Conservation (phyloP, 2,113 vertebrate genomes). For the Dromaius novaehollandiae region DNA sequence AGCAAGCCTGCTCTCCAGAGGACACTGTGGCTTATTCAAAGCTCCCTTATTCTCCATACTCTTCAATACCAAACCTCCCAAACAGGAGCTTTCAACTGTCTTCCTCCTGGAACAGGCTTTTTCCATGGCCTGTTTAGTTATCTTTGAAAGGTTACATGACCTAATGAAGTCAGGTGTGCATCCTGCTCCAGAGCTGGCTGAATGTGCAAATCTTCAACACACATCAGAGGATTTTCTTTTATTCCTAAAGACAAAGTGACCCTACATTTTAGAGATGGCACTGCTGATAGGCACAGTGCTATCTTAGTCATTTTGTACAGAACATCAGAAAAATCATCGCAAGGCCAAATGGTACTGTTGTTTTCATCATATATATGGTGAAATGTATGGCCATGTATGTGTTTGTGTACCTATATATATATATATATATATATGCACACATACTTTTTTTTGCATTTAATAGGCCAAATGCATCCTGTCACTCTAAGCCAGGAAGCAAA, state of each 20-base stretch:
- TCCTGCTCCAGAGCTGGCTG: background rate
- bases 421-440: too few relatives aligned
- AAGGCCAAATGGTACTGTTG: background rate
- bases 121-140: background rate
- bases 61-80: background rate
- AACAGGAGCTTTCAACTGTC: background rate
- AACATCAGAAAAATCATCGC: background rate
- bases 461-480: background rate
- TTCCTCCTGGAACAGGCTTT: background rate
- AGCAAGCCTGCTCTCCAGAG: background rate
- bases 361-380: background rate
- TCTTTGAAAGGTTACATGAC: background rate
- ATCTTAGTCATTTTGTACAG: background rate
- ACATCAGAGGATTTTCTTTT: background rate
- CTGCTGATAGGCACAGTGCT: background rate
- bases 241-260: background rate
- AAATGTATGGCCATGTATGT: background rate
- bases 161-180: background rate
- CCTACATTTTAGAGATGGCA: background rate
- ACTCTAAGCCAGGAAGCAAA: background rate
- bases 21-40: background rate
- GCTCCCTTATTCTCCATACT: background rate
- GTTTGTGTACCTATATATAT: background rate
- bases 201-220: background rate
- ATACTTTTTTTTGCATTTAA: background rate